phyloP scores from a whole-genome alignment of 2,888 invertebrate genomes.

The Apamea monoglypha region DNA sequence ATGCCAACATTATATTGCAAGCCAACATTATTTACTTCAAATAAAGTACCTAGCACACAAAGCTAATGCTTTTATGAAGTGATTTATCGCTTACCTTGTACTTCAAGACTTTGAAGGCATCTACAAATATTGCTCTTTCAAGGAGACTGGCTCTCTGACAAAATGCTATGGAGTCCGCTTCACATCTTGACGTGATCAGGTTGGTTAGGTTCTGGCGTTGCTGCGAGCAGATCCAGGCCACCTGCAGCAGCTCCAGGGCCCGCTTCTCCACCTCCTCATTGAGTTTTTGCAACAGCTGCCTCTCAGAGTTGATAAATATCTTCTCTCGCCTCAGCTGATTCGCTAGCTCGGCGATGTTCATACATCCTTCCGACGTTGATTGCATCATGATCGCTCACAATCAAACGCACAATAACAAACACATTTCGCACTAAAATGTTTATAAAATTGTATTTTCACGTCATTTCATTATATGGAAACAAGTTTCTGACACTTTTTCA shows the following conservation, averaged over 20 bases:
- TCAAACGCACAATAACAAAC: conserved; percentile 68
- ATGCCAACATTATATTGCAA: not conserved
- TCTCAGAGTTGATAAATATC: conserved; percentile 96
- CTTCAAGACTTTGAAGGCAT: conserved; percentile 95
- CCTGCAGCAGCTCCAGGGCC: conserved; percentile 91
- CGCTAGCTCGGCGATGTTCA: conserved; percentile 88
- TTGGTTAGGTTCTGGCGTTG: conserved; percentile 95
- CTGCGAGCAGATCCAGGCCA: conserved; percentile 96
- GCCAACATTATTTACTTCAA: not conserved
- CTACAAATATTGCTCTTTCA: conserved; percentile 92
- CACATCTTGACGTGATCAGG: conserved; percentile 93
- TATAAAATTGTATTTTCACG: conserved; percentile 74
- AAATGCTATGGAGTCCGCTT: conserved; percentile 94
- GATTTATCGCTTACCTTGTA: conserved; percentile 92
- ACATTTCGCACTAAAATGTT: conserved; percentile 72
- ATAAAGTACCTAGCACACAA: not conserved
- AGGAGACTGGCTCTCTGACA: conserved; percentile 91
- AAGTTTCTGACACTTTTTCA: conserved; percentile 75
- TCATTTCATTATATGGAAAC: conserved; percentile 73
- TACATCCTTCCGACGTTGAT: conserved; percentile 86
- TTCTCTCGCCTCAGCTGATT: conserved; percentile 95
- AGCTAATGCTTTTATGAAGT: not conserved
- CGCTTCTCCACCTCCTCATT: conserved; percentile 93
- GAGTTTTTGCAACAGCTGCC: conserved; percentile 94
- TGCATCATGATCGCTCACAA: conserved; percentile 83